These are phyloP conservation scores for Hypotaenidia philippensis DNA, from an alignment of 2,797 vertebrate genomes.

Conservation along the genomic window DNA sequence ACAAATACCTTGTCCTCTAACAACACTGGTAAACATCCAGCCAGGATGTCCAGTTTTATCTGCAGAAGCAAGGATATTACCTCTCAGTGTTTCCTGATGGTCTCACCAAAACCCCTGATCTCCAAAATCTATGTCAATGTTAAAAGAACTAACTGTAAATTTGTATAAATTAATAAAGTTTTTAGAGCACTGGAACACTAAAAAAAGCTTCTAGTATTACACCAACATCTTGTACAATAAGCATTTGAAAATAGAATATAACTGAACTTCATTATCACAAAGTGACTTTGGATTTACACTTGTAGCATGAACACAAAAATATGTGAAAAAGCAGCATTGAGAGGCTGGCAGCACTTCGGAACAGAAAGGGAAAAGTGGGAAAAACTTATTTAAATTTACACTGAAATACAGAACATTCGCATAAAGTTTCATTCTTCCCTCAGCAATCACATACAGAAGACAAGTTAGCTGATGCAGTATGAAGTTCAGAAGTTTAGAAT, in stretches of 20 bases:
- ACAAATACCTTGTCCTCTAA: constrained; percentile 10
- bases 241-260: neutral
- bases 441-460: neutral
- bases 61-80: neutral
- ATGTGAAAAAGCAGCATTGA: neutral
- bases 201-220: neutral
- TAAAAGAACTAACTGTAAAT: neutral
- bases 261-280: neutral
- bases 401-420: neutral
- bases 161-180: neutral
- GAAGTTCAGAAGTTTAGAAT: neutral
- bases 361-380: neutral
- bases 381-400: neutral
- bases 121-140: neutral
- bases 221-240: neutral
- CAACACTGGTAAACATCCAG: constrained; percentile 37
- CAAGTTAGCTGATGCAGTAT: neutral
- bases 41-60: constrained; percentile 29
- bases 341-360: neutral
- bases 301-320: neutral
- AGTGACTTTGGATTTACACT: neutral
- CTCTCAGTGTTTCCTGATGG: neutral
- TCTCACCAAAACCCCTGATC: neutral
- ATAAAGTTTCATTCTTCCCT: neutral
- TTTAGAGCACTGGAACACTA: neutral